Base-by-base conservation (phyloP, 2,797 vertebrate species). In the Protonibea diacanthus region DNA sequence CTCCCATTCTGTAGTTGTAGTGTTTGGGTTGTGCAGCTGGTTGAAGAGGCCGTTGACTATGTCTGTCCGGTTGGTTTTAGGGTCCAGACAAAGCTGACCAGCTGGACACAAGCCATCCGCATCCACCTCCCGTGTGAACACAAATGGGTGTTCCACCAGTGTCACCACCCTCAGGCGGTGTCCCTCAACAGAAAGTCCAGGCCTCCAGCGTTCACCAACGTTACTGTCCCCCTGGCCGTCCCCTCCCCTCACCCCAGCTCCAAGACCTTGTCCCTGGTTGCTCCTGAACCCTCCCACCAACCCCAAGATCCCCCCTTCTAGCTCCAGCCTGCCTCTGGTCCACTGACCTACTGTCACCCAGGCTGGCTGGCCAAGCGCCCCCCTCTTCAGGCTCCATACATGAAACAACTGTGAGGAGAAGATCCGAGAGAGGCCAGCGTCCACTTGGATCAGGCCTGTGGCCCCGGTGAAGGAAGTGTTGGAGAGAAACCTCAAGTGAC, bases 321-420 rank as follows among this genome's bases (percentile, higher is more conserved):
- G 86, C 68, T 96, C 94, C 92, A 99, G 92, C 38, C 71, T 88
- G 45, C 97, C 96, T 0, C 94, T 90, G 18, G 67, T 91, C 98
- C 98, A 99, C 76, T 94, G 93, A 62, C 96, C 98, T 71, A 97
- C 94, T 0, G 97, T 98, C 71, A 97, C 96, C 98, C 98, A 99
- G 40, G 96, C 95, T 0, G 98, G 98, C 55, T 95, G 94, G 0
- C 98, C 98, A 49, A 92, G 85, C 0, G 95, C 94, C 6, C 97
- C 97, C n/a, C 93, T 91, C 48, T 94, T 96, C 47, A 99, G 95
- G 82, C 97, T 97, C 97, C 98, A 99, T 4, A 99, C 83, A 0
- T 95, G 95, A 91, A 96, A 97, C 38, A 84, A 93, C 83, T 96
- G 96, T 29, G 97, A 95, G 2, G 93, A 92, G 38, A 95, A 94